Percentiles rank a stretch among this genome's conserved stretches.
phyloP scores from a whole-genome alignment of 1,140 invertebrate genomes.

The Pseudomyrmex cubaensis region DNA sequence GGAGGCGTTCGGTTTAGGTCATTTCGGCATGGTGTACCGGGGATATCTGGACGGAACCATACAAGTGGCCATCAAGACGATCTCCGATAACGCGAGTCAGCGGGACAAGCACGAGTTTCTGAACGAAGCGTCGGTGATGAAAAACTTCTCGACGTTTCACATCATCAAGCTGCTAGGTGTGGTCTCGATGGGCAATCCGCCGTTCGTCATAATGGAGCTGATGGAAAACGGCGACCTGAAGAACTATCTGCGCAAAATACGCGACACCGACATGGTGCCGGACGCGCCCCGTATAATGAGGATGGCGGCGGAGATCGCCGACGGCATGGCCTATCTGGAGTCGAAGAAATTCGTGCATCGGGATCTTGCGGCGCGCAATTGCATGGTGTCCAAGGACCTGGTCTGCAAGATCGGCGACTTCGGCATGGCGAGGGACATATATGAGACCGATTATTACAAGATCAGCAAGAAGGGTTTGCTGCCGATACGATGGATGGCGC shows the following conservation, averaged over 20 bases:
- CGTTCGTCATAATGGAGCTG: constrained; percentile 91
- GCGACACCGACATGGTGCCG: constrained; percentile 76
- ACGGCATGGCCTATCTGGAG: constrained; percentile 92
- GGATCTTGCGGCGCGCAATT: constrained; percentile 92
- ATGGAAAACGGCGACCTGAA: constrained; percentile 92
- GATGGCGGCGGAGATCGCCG: constrained; percentile 92
- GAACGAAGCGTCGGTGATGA: constrained; percentile 89
- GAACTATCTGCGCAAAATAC: constrained; percentile 86
- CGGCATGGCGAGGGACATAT: constrained; percentile 90
- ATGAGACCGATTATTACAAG: constrained; percentile 91
- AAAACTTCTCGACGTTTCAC: constrained; percentile 86
- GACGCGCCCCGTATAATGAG: constrained; percentile 83
- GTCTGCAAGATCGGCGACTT: constrained; percentile 92
- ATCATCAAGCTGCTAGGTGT: constrained; percentile 91
- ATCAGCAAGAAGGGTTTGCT: constrained; percentile 88
- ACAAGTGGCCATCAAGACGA: constrained; percentile 90
- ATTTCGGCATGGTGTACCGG: constrained; percentile 90
- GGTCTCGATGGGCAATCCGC: constrained; percentile 88
- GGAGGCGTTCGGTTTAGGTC: constrained; percentile 88
- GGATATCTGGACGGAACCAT: constrained; percentile 83
- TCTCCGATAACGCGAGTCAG: constrained; percentile 85
- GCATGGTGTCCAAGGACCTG: constrained; percentile 89
- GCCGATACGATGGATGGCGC: constrained; percentile 91
- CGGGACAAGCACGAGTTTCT: constrained; percentile 87
- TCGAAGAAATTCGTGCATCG: constrained; percentile 91